Conservation (phyloP, 2,888 invertebrate species). For the Aphrophora alni region DNA sequence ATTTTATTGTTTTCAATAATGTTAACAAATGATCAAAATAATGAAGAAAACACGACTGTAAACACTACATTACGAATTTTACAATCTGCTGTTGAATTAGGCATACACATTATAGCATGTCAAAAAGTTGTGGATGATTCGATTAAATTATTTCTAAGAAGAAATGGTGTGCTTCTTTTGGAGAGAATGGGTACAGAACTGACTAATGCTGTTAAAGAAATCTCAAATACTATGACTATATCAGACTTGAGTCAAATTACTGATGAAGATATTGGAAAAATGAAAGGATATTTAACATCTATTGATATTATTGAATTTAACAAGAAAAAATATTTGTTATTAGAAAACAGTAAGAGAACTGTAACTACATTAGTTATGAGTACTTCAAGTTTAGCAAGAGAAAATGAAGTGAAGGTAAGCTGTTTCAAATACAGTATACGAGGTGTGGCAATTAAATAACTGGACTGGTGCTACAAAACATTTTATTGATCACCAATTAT, state of each 20-base stretch:
- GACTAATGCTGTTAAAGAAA: slow-evolving; percentile 16
- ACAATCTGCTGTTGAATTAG: slow-evolving; percentile 18
- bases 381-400: slow-evolving; percentile 3
- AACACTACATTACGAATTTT: slow-evolving; percentile 17
- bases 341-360: background rate
- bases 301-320: slow-evolving; percentile 15
- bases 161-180: slow-evolving; percentile 30
- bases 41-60: background rate
- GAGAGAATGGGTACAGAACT: slow-evolving; percentile 34
- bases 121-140: slow-evolving; percentile 32
- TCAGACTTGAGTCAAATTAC: slow-evolving; percentile 4
- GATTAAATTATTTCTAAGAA: slow-evolving; percentile 31
- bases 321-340: slow-evolving; percentile 4
- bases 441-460: no score
- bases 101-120: slow-evolving; percentile 28
- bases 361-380: slow-evolving; percentile 11
- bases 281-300: slow-evolving; percentile 3
- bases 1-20: background rate
- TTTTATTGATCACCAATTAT: no score
- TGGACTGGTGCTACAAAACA: no score
- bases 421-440: no score
- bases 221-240: slow-evolving; percentile 14
- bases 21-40: background rate
- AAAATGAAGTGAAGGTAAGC: slow-evolving; percentile 24
- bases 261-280: background rate